Conservation (phyloP, 2,888 invertebrate species). For the Theodoxus fluviatilis region DNA sequence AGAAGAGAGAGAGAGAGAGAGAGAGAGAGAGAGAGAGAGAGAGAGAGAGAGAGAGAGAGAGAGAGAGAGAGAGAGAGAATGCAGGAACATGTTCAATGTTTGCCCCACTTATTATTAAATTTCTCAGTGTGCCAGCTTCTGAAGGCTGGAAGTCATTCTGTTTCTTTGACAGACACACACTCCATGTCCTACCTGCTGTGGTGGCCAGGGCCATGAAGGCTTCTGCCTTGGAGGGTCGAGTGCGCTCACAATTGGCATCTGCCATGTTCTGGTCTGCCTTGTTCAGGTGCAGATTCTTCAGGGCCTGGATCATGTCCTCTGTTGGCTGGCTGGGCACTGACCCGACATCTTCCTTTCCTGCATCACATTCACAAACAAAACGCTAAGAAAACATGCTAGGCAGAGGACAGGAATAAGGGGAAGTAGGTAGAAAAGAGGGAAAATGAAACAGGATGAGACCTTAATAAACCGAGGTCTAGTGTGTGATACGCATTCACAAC, state of each 20-base stretch:
- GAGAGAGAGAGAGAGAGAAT: slow-evolving; percentile 9
- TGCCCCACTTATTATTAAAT: too few relatives aligned
- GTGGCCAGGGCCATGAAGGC: slow-evolving; percentile 32
- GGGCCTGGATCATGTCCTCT: not conserved
- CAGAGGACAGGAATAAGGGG: too few relatives aligned
- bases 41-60: slow-evolving; percentile 21
- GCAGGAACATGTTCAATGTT: too few relatives aligned
- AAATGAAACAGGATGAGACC: too few relatives aligned
- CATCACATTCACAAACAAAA: too few relatives aligned
- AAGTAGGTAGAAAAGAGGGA: too few relatives aligned
- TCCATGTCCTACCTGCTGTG: slow-evolving; percentile 27
- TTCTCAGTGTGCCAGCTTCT: too few relatives aligned
- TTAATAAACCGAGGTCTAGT: too few relatives aligned
- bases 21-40: slow-evolving; percentile 21
- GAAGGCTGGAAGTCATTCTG: too few relatives aligned
- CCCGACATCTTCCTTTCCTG: too few relatives aligned
- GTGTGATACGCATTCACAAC: too few relatives aligned
- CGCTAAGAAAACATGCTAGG: too few relatives aligned
- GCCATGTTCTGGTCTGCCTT: not conserved
- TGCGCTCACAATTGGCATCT: slow-evolving; percentile 16
- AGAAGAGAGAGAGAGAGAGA: slow-evolving; percentile 4
- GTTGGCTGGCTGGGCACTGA: not conserved
- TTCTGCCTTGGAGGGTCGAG: slow-evolving; percentile 24
- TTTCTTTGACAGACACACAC: not conserved
- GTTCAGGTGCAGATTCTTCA: not conserved